Base-by-base conservation (phyloP, 2,888 invertebrate genomes). In the Leptothorax acervorum region DNA sequence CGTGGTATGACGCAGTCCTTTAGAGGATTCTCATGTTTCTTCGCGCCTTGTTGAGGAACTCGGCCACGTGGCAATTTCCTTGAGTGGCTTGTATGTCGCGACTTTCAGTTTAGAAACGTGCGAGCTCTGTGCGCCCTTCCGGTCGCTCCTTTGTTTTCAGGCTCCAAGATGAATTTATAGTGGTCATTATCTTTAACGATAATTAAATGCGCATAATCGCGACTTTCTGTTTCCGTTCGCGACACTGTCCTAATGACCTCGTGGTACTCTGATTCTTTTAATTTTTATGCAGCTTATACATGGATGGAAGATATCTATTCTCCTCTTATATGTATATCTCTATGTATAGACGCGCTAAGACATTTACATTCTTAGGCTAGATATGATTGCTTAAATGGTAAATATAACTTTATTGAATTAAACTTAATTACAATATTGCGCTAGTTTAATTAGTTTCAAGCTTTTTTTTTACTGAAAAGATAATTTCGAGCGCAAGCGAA, bases 191-290 rank as follows among this genome's bases (percentile, higher is more conserved):
- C 86, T 88, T 88, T 86, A 88, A 89, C 76, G 88, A 87, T 91
- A 91, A 91, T 91, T 88, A 87, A 91, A 91, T 90, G 91, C 87
- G 85, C 88, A 89, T 90, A 90, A 90, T 87, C 83, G 70, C 73
- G 39, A 31, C 57, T 51, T 55, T 68, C 31, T 18, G 28, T 28
- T 23, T 31, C 35, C n/a, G 45, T 35, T 51, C 11, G 55, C 39
- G 74, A 57, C 42, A n/a, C 15, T 28, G 42, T 63, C 28, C 62
- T 85, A 83, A 86, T 70, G 62, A 86, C 15, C 28, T n/a, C 39
- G 51, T 62, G 31, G 18, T 65, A 62, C 53, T 35, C 12, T 39
- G 53, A 66, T 31, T 68, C 15, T 63, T 31, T 57, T 63, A 18
- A 53, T 84, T 85, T 78, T 78, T 45, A 31, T 42, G 28, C 18